phyloP scores from a whole-genome alignment of 2,113 vertebrate species.

The Aphelocoma coerulescens region DNA sequence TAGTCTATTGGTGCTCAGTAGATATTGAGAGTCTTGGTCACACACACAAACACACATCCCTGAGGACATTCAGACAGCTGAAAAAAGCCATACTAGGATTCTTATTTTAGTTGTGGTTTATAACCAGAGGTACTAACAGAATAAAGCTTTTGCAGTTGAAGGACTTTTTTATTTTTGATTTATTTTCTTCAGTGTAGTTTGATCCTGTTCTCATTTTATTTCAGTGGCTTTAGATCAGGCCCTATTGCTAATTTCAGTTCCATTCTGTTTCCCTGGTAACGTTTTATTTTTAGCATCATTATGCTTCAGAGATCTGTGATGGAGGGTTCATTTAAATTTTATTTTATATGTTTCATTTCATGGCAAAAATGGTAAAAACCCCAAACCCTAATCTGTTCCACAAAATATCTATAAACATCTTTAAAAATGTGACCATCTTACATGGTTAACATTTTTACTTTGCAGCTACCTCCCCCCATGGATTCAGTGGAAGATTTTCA shows the following conservation, averaged over 20 bases:
- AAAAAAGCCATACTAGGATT: not conserved
- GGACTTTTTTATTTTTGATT: not conserved
- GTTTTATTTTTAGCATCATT: conserved; percentile 54
- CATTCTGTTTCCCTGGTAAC: conserved; percentile 50
- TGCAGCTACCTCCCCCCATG: not conserved
- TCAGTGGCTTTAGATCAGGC: conserved; percentile 27
- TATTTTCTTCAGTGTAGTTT: not conserved
- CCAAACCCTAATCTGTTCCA: not conserved
- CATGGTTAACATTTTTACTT: not conserved
- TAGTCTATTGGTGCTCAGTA: not conserved
- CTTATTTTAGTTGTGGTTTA: not conserved
- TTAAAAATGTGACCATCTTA: not conserved
- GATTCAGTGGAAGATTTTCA: not conserved
- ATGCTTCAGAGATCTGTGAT: conserved; percentile 21
- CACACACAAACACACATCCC: not conserved
- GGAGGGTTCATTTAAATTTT: conserved; percentile 19
- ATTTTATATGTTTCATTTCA: not conserved
- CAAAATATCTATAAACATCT: not conserved
- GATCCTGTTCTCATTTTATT: not conserved
- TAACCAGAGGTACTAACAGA: not conserved
- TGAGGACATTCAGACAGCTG: not conserved
- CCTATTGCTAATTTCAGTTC: conserved; percentile 29
- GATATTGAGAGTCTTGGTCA: not conserved
- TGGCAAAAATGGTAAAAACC: not conserved
- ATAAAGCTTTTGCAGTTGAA: not conserved